A percentile compares a stretch with the other conserved stretches of the same genome.
These are phyloP conservation scores for Crossaster papposus DNA, from an alignment of 53 echinoderm and acorn worm species.

Conservation along the genomic window DNA sequence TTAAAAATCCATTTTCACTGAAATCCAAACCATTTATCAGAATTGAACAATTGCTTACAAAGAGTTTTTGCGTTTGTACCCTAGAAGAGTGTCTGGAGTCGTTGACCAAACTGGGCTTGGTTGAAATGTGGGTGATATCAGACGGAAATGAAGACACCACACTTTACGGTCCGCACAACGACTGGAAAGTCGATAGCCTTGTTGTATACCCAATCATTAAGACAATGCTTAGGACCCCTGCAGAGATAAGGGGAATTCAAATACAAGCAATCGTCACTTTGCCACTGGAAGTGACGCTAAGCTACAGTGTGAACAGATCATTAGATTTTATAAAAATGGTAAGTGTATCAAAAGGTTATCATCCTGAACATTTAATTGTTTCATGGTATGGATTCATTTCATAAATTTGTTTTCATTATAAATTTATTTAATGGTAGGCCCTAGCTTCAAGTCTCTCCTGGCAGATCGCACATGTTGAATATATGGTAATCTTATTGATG, in stretches of 20 bases:
- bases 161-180: not conserved
- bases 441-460: no score
- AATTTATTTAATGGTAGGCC: not conserved
- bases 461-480: no score
- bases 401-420: not conserved
- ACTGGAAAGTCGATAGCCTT: constrained; percentile 35
- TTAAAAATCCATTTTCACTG: not conserved
- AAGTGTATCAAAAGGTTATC: not conserved
- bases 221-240: constrained; percentile 2
- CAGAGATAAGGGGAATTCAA: constrained; percentile 31
- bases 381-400: not conserved
- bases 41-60: no score
- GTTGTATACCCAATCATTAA: constrained; percentile 19
- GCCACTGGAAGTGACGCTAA: constrained; percentile 7
- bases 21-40: not conserved
- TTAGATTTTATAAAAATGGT: constrained; percentile 20
- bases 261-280: constrained; percentile 12
- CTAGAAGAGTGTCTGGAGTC: constrained; percentile 9
- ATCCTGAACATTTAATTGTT: not conserved
- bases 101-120: not conserved
- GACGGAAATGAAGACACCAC: not conserved
- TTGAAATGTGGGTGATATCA: constrained; percentile 33
- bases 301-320: constrained; percentile 44
- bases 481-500: no score
- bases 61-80: not conserved